Conservation (phyloP, 37 sponge, comb jelly and placozoan genomes). For the Hexactinellida sp. region DNA sequence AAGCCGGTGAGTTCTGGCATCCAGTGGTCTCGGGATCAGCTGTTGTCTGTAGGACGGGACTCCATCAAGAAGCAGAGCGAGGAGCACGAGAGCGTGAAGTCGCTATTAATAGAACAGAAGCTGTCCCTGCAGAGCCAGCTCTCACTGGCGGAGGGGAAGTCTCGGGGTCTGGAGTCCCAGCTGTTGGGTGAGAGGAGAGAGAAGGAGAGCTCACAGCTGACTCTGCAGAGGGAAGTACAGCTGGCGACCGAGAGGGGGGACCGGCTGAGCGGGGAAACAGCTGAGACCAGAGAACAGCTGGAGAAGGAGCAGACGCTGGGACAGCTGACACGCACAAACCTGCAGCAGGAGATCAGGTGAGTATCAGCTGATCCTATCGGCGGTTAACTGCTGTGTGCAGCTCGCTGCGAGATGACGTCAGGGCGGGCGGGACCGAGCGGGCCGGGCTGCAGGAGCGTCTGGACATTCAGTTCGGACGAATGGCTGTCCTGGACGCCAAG, state of each 20-base stretch:
- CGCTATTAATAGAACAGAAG: conserved; percentile 12
- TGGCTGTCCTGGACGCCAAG: background rate
- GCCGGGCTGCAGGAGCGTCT: background rate
- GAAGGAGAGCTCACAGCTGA: background rate
- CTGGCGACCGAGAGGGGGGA: background rate
- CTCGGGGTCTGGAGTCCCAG: background rate
- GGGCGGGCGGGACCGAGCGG: background rate
- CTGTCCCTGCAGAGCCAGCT: background rate
- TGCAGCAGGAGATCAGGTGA: background rate
- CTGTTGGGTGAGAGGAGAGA: background rate
- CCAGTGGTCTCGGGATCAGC: background rate
- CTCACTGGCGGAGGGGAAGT: background rate
- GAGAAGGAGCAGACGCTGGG: background rate
- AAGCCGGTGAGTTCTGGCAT: background rate
- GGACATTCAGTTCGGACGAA: background rate
- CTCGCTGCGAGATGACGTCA: background rate
- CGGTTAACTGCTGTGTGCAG: background rate
- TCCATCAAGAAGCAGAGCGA: background rate
- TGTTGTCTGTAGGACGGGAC: background rate
- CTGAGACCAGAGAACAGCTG: background rate
- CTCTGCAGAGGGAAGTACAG: background rate
- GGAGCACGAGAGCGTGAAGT: background rate
- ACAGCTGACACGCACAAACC: background rate
- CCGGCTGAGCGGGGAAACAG: background rate
- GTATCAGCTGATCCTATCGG: background rate